These are phyloP conservation scores for Lophotis ruficrista DNA, from an alignment of 2,113 vertebrate genomes.

Conservation along the genomic window DNA sequence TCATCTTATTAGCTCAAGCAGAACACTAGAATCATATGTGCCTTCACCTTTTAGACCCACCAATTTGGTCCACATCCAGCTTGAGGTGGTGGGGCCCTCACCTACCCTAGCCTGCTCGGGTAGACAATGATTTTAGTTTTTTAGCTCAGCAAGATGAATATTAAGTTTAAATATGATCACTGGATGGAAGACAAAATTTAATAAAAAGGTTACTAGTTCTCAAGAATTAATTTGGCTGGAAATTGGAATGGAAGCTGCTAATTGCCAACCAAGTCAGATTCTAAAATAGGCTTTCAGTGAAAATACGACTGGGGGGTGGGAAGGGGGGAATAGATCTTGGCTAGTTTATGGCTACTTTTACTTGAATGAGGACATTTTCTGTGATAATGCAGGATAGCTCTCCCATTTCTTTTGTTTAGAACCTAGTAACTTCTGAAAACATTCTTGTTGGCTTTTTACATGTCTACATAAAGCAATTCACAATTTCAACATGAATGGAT, in stretches of 20 bases:
- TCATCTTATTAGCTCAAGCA: background rate
- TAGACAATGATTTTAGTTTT: fast-evolving
- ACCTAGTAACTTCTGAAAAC: background rate
- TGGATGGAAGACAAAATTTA: background rate
- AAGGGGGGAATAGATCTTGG: background rate
- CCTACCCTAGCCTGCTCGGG: background rate
- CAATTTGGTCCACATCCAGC: background rate
- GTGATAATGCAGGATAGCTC: background rate
- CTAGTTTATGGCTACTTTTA: background rate
- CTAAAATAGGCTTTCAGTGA: background rate
- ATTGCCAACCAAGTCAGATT: background rate
- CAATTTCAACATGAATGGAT: background rate
- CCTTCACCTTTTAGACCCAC: background rate
- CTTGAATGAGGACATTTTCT: background rate
- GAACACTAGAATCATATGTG: background rate
- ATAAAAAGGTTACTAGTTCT: background rate
- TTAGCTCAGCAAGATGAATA: background rate
- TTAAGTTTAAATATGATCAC: background rate
- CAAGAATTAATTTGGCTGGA: background rate
- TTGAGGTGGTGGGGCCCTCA: fast-evolving
- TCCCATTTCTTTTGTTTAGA: background rate
- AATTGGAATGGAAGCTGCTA: background rate
- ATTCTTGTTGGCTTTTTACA: background rate
- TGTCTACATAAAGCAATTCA: background rate
- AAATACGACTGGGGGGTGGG: background rate